Base-by-base conservation (phyloP, 2,888 invertebrate species). In the Drosophila limbata region DNA sequence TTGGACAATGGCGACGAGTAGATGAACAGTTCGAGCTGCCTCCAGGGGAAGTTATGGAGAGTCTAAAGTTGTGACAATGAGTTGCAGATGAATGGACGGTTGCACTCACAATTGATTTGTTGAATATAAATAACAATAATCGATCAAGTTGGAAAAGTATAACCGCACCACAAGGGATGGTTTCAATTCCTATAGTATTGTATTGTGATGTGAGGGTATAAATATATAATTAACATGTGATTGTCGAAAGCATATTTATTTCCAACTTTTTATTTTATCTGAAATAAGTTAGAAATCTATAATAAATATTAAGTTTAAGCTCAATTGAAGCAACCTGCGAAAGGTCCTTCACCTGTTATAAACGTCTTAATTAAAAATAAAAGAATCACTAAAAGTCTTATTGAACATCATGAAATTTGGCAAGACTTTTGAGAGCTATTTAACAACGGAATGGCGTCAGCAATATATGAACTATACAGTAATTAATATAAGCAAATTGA, bases 371-470 rank as follows among this genome's bases (percentile, higher is more conserved):
- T 39, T 10, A 4, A n/a, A 51, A 17, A 8, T 6, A 51, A 37
- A 39, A 53, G 21, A 31, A 11, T 10, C 10, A 6, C 19, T 25
- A 6, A 25, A 28, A 25, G 25, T 28, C 28, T 19, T 9, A 21
- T 6, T 5, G 9, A 28, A 4, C 10, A 68, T 28, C 9, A 99
- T 99, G 99, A 99, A 98, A 94, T 99, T 99, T 93, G 97, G 98
- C 0, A 98, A 99, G 92, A 98, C 98, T 93, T 94, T 99, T 69
- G 95, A 96, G 66, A 97, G 98, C 50, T 98, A 98, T 92, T 97
- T 99, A 86, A 99, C 99, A 66, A 98, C 98, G 4, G 99, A 99
- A 94, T 99, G 99, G 99, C 95, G 99, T 71, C 98, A 98, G 93
- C 99, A 99, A 93, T 99, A 96, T 90, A 96, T 97, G 80, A 95